These are phyloP conservation scores for Plecturocebus donacophilus DNA, from an alignment of 2,113 vertebrate species.

Conservation along the genomic window DNA sequence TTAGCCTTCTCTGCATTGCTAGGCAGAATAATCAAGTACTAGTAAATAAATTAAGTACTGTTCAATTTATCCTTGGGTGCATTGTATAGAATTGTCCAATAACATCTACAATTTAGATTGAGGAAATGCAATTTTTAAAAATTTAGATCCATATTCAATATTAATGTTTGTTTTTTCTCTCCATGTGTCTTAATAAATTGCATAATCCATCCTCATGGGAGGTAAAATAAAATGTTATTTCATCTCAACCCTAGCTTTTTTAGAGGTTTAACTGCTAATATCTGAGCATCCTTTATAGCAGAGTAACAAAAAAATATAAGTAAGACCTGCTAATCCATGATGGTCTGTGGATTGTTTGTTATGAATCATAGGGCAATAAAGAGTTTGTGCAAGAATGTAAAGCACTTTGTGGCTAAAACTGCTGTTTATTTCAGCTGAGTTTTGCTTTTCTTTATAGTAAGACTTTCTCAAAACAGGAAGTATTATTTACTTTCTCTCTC, in stretches of 20 bases:
- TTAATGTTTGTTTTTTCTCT: not conserved
- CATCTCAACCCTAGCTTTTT: not conserved
- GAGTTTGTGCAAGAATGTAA: not conserved
- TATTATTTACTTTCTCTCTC: not conserved
- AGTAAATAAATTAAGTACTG: not conserved
- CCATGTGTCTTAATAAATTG: not conserved
- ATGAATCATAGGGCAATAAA: not conserved
- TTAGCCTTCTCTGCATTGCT: not conserved
- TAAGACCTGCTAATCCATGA: not conserved
- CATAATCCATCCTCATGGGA: not conserved
- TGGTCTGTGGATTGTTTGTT: not conserved
- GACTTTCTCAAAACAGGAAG: not conserved
- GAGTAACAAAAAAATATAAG: not conserved
- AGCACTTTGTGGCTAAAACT: not conserved
- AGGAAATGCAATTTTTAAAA: not conserved
- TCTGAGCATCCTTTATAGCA: not conserved
- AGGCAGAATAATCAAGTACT: not conserved
- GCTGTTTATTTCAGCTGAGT: not conserved
- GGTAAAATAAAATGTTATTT: not conserved
- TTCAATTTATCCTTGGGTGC: not conserved
- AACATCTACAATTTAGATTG: not conserved
- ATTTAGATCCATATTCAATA: not conserved
- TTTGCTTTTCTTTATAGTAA: not conserved
- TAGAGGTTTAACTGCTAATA: not conserved
- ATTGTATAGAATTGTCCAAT: not conserved